These are phyloP conservation scores for Tridacna gigas DNA, from an alignment of 2,888 invertebrate genomes.

Conservation along the genomic window DNA sequence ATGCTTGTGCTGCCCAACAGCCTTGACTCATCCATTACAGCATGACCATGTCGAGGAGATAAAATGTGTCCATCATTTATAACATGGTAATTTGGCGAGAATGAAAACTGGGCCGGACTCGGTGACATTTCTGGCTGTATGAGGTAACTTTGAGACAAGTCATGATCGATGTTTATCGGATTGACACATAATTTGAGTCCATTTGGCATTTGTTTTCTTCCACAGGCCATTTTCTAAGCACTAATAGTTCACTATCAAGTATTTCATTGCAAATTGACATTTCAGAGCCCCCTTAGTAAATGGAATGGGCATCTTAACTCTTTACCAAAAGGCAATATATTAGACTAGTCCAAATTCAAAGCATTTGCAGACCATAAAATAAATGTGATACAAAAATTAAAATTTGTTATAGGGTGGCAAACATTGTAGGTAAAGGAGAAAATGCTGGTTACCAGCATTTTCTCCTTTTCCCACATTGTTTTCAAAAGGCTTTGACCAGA, in stretches of 20 bases:
- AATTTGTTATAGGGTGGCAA: neutral
- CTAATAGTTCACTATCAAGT: too few relatives aligned
- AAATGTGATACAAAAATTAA: too few relatives aligned
- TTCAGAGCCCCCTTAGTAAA: too few relatives aligned
- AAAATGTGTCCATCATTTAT: conserved; percentile 4
- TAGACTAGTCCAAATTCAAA: too few relatives aligned
- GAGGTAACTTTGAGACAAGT: conserved; percentile 46
- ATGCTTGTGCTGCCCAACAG: conserved; percentile 17
- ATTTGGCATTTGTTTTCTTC: conserved; percentile 15
- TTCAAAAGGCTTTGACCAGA: neutral
- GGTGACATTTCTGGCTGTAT: conserved; percentile 54
- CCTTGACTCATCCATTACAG: conserved; percentile 14
- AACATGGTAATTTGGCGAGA: conserved; percentile 43
- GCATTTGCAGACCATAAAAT: too few relatives aligned
- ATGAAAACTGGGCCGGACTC: conserved; percentile 44
- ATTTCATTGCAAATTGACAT: too few relatives aligned
- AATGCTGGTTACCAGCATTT: conserved; percentile 1
- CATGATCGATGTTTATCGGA: conserved; percentile 1
- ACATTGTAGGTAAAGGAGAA: neutral
- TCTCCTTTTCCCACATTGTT: neutral
- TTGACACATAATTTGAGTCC: conserved; percentile 20
- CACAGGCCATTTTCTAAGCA: conserved; percentile 19
- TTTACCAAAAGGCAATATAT: neutral
- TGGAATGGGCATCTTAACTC: neutral
- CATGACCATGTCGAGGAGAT: neutral